Base-by-base conservation (phyloP, 2,113 vertebrate species). In the Aegotheles bennettii region DNA sequence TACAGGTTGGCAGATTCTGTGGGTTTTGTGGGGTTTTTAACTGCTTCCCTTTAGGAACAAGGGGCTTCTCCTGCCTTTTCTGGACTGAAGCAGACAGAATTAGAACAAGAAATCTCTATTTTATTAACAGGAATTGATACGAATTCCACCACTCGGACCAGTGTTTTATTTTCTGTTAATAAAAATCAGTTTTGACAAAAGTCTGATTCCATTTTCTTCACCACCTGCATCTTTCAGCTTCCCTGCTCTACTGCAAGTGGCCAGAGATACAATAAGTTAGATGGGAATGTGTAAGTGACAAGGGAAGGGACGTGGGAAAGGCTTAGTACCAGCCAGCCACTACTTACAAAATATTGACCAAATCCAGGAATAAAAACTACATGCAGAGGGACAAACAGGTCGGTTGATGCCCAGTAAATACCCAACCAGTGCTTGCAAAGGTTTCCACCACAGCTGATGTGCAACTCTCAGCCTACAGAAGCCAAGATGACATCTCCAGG, bases 401-500 rank as follows among this genome's bases (percentile, higher is more conserved):
- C 83, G 95, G 82, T 95, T 79, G 81, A 87, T 8, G 59, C 2
- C 60, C 5, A 1, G n/a, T 10, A 31, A 65, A 67, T 38, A 61
- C 51, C 63, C 69, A 28, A 53, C 26, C 8, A 31, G 35, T 16
- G 84, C 84, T 95, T 59, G 80, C 63, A 56, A 53, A 69, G 57
- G 57, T 59, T 60, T 85, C 79, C 90, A 74, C 54, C 48, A 3
- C 59, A 15, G 71, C 25, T 5, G 56, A 48, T 0, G 5, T 0
- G n/a, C 33, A 35, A 38, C 1, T 4, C 63, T 98, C 97, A 99
- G 65, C 99, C 99, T n/a, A 99, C 99, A 5, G 99, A 98, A 26
- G 99, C 99, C 83, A 99, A 97, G 97, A 99, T 99, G 95, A 99
- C 98, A 36, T 99, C 99, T 2, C 98, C 99, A 0, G 99, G 98